Evolutionary conservation across 1,140 invertebrate genomes (phyloP).

Genomic region (Caerostris darwini): DNA sequence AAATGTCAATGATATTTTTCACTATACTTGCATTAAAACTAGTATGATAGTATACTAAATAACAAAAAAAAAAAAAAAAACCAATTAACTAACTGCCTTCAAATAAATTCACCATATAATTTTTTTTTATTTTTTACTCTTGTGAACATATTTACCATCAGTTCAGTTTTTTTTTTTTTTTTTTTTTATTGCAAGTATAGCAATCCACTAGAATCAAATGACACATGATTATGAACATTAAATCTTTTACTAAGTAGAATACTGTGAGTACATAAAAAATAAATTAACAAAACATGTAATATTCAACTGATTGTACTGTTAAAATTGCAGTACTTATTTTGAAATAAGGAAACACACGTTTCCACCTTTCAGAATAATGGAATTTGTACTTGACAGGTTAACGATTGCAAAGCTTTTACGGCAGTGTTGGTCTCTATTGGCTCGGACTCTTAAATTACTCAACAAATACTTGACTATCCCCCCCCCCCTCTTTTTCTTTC

Average conservation of each 20-base stretch:
- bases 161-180: neutral
- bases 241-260: neutral
- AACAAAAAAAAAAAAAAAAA: too few species aligned
- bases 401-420: slow-evolving; percentile 66
- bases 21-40: slow-evolving; percentile 3
- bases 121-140: neutral
- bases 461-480: neutral
- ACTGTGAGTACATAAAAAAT: neutral
- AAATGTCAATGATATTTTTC: neutral
- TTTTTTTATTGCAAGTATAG: neutral
- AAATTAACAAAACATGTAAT: neutral
- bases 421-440: slow-evolving; percentile 62
- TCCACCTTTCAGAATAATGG: slow-evolving; percentile 30
- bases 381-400: slow-evolving; percentile 72
- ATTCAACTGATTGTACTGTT: slow-evolving; percentile 15
- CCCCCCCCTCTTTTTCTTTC: neutral
- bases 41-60: neutral
- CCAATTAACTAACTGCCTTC: neutral
- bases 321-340: neutral
- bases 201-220: neutral
- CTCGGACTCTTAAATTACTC: neutral
- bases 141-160: neutral
- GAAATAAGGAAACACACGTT: slow-evolving; percentile 1
- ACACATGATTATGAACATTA: neutral
- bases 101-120: neutral